Evolutionary conservation across 1,140 invertebrate species (phyloP).

Genomic region (Pachyrhynchus sulphureomaculatus): DNA sequence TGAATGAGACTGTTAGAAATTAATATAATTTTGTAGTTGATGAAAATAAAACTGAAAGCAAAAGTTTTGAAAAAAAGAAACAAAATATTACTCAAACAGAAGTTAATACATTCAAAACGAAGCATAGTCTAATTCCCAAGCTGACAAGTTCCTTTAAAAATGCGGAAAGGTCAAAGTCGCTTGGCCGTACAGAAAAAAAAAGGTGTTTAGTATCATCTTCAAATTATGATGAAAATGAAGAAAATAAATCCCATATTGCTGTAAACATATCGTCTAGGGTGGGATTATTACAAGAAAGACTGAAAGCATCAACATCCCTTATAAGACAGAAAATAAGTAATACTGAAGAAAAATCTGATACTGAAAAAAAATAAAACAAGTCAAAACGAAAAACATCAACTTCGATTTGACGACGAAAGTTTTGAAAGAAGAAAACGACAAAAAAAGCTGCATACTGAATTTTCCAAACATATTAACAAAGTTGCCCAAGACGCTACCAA

Average conservation of each 20-base stretch:
- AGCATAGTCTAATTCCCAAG: slow-evolving; percentile 25
- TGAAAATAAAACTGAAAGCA: too few relatives aligned
- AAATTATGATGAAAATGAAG: background rate
- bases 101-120: background rate
- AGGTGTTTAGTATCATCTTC: background rate
- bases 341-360: background rate
- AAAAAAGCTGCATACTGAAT: slow-evolving; percentile 4
- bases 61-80: too few relatives aligned
- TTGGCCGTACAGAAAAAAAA: too few relatives aligned
- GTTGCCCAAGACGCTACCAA: background rate
- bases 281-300: slow-evolving; percentile 1
- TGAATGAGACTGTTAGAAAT: too few relatives aligned
- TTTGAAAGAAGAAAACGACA: background rate
- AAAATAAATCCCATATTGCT: background rate
- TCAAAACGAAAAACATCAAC: background rate
- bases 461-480: slow-evolving; percentile 9
- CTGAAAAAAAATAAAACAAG: background rate
- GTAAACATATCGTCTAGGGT: slow-evolving; percentile 1
- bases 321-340: background rate
- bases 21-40: too few relatives aligned
- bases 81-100: too few relatives aligned
- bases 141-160: background rate
- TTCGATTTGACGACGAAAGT: background rate
- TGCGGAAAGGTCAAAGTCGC: too few relatives aligned
- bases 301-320: slow-evolving; percentile 9